These are phyloP conservation scores for Peromyscus aztecus DNA, from an alignment of 2,797 vertebrate species.

Conservation along the genomic window DNA sequence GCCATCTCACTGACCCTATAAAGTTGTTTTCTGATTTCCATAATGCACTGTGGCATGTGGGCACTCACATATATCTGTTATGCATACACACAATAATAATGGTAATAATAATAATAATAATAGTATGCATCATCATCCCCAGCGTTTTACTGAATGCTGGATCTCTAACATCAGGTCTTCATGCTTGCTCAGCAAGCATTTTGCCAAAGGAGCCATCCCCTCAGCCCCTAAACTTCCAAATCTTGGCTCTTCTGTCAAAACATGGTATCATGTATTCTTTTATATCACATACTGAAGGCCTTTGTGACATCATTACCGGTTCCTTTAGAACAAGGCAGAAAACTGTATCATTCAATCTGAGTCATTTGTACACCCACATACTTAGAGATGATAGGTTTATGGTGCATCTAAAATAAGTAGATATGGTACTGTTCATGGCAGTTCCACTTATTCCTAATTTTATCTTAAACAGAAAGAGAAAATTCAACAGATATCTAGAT, in stretches of 20 bases:
- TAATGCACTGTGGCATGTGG: neutral
- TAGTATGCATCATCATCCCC: too few relatives aligned
- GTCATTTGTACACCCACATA: neutral
- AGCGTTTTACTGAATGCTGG: neutral
- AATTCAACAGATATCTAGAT: neutral
- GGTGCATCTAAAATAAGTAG: neutral
- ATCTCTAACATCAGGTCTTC: neutral
- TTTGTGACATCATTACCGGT: neutral
- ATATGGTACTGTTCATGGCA: neutral
- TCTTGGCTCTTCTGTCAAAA: neutral
- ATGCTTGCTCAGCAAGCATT: neutral
- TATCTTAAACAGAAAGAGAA: neutral
- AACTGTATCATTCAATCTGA: neutral
- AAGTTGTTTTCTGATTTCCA: too few relatives aligned
- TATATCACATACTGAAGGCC: neutral
- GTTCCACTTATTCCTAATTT: slow-evolving; percentile 4
- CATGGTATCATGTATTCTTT: neutral
- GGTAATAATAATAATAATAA: too few relatives aligned
- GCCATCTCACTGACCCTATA: neutral
- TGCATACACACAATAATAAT: too few relatives aligned
- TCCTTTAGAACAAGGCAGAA: neutral
- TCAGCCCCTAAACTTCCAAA: neutral
- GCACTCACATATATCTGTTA: neutral
- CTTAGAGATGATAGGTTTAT: neutral
- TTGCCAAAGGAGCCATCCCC: neutral